Evolutionary conservation across 2,797 vertebrate genomes (phyloP).

Genomic region (Mormyrus proboscirostris): DNA sequence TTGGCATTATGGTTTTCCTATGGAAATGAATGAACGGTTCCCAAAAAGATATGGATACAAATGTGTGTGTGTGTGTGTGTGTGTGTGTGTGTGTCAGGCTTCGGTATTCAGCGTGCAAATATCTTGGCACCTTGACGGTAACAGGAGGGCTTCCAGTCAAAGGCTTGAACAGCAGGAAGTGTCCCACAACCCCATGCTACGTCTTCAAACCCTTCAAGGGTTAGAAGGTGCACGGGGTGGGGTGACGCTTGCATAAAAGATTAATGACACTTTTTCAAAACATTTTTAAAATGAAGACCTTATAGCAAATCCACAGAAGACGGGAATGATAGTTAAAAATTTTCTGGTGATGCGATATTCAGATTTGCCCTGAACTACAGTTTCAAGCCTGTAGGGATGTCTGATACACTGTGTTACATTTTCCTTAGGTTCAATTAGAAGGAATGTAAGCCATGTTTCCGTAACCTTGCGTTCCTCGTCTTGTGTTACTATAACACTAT

Average conservation of each 20-base stretch:
- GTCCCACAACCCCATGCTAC: background rate
- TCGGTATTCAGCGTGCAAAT: conserved; percentile 2
- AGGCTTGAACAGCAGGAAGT: conserved; percentile 2
- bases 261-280: background rate
- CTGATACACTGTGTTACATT: background rate
- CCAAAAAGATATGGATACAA: background rate
- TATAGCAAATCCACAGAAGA: background rate
- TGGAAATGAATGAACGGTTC: background rate
- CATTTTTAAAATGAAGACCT: background rate
- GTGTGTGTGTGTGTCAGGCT: background rate
- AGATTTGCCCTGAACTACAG: background rate
- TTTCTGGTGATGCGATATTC: background rate
- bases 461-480: background rate
- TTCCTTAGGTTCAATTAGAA: background rate
- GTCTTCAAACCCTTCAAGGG: background rate
- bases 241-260: background rate
- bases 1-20: background rate
- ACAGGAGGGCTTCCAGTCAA: background rate
- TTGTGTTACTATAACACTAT: background rate
- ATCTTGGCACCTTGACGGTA: background rate
- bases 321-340: background rate
- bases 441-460: background rate
- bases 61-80: background rate
- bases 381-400: background rate
- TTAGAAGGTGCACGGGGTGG: background rate